Conservation (phyloP, 2,113 vertebrate species). For the Carettochelys insculpta region DNA sequence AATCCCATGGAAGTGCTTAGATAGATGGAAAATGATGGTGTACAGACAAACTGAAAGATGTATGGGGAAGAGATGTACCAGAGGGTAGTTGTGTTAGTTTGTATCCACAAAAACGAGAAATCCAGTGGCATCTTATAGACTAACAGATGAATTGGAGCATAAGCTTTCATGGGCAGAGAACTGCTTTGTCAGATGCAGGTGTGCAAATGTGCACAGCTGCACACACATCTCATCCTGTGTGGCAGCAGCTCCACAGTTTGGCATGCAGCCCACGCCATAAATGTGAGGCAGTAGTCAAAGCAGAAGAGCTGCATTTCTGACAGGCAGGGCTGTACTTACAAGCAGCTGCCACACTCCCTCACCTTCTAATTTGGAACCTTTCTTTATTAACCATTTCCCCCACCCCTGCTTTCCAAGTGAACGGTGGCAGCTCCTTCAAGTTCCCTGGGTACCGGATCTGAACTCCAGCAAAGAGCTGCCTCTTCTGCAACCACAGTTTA, state of each 20-base stretch:
- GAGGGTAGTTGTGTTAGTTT: too few species aligned
- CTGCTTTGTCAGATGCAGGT: accelerated
- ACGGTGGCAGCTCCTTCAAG: neutral
- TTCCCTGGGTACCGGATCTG: neutral
- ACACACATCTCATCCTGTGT: neutral
- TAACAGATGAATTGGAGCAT: too few species aligned
- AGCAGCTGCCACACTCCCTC: slow-evolving; percentile 8
- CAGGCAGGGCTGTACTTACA: neutral
- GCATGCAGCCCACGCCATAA: neutral
- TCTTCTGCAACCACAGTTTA: neutral
- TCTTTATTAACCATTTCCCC: neutral
- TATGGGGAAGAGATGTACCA: neutral
- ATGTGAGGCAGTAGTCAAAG: neutral
- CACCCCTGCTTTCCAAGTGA: neutral
- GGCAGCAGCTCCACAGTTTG: neutral
- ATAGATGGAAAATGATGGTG: neutral
- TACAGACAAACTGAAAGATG: neutral
- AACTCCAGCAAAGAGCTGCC: neutral
- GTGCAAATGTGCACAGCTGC: accelerated
- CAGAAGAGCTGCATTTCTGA: neutral
- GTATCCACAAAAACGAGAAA: too few species aligned
- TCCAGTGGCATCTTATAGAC: too few species aligned
- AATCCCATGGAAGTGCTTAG: neutral
- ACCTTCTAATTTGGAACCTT: neutral
- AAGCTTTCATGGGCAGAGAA: too few species aligned